Evolutionary conservation across 2,797 vertebrate species (phyloP).

Genomic region (Aulostomus chinensis): DNA sequence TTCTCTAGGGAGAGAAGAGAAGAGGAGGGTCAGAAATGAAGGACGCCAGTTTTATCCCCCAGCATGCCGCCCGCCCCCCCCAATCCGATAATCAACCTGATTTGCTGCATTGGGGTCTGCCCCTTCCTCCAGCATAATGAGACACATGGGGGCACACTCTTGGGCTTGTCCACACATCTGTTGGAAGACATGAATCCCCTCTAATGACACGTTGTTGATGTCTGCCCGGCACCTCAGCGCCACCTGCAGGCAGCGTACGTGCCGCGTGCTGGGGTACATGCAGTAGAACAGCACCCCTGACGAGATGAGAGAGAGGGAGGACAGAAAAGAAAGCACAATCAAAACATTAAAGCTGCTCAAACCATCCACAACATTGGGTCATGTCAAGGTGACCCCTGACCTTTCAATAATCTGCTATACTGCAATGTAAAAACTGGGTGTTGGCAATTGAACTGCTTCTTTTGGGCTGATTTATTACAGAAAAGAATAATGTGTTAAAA

Average conservation of each 20-base stretch:
- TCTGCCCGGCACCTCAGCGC: slow-evolving; percentile 85
- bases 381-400: too few species aligned
- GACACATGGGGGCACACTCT: slow-evolving; percentile 80
- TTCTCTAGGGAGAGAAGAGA: slow-evolving; percentile 72
- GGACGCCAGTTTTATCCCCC: too few species aligned
- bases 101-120: slow-evolving; percentile 85
- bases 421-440: too few species aligned
- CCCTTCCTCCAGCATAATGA: slow-evolving; percentile 85
- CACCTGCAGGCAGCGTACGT: slow-evolving; percentile 82
- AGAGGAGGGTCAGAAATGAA: too few species aligned
- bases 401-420: too few species aligned
- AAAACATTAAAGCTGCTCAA: too few species aligned
- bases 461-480: too few species aligned
- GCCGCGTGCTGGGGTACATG: slow-evolving; percentile 84
- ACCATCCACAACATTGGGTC: too few species aligned
- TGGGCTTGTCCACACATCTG: slow-evolving; percentile 85
- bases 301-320: neutral
- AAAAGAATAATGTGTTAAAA: too few species aligned
- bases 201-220: slow-evolving; percentile 81
- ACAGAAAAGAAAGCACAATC: neutral
- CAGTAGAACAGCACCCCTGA: slow-evolving; percentile 92
- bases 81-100: slow-evolving; percentile 61
- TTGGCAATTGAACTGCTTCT: too few species aligned
- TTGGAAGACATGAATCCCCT: slow-evolving; percentile 86
- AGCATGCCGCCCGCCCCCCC: neutral